Evolutionary conservation across 2,797 vertebrate species (phyloP), one percentile per base, ranked within the genome.

Genomic region (Brotula barbata): DNA sequence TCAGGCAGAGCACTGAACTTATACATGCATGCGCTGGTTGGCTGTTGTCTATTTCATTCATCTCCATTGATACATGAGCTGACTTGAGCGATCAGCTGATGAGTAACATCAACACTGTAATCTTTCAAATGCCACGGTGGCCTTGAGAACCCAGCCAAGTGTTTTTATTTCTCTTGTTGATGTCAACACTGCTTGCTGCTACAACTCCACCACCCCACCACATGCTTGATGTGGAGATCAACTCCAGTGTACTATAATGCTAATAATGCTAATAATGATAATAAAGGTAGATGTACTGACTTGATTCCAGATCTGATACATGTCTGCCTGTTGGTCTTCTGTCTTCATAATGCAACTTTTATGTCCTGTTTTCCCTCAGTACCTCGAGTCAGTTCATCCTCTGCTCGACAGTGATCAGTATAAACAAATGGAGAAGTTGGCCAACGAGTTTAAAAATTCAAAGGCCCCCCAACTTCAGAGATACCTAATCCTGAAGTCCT

Each of bases 401-500:
- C 87, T 98, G 34, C 40, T 97, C 87, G 91, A 92, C 2, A 85
- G 89, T 0, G 83, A 92, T 2, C 81, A 89, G 2, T 97, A 91
- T 70, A 44, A 39, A 1, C 85, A 90, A 62, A 97, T 94, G 94
- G 92, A 92, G 62, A 68, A 8, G 0, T 75, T 97, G 78, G 94
- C 96, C 75, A 90, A 88, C 50, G 92, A 96, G 9, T 98, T 98
- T 76, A 90, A 92, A 87, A 84, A 91, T 43, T 85, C 90, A 9
- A 82, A 74, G 9, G 95, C 94, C 0, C 90, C 91, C 0, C 88
- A 84, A 63, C 88, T 98, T n/a, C 96, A 98, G 85, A 94, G 93
- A 75, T 97, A 94, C 74, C 91, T 98, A 16, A 62, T 91, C 43
- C 85, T 98, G 49, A 98, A 98, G 65, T 95, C 94, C 3, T 98